A percentile compares a stretch with the other conserved stretches of the same genome.
Conservation (phyloP, 2,888 invertebrate species). For the Ophioninae sp. region DNA sequence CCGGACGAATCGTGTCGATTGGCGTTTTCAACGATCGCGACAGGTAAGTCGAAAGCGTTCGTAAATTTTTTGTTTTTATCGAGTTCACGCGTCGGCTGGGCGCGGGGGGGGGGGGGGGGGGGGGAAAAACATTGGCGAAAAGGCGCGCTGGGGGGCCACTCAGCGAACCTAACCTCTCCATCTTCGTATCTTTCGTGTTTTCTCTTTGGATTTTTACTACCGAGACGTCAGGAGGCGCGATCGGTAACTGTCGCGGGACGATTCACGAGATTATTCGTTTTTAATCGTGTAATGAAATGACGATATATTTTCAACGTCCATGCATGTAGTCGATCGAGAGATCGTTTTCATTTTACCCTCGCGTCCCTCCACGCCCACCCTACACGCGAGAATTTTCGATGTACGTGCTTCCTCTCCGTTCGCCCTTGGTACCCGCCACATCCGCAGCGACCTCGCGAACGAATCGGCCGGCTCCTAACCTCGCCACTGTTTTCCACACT, state of each 20-base stretch:
- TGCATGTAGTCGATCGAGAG: no score
- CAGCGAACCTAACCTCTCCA: background rate
- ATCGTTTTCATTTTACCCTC: no score
- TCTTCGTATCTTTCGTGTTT: background rate
- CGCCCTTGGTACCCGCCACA: constrained; percentile 37
- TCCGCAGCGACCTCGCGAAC: constrained; percentile 44
- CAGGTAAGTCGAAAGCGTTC: constrained; percentile 64
- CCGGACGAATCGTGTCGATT: constrained; percentile 65
- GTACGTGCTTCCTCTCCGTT: constrained; percentile 36
- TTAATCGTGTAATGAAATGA: background rate
- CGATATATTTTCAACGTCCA: constrained; percentile 29
- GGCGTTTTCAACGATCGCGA: constrained; percentile 64
- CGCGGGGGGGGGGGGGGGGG: background rate
- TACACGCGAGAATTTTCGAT: constrained; percentile 35
- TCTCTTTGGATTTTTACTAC: background rate
- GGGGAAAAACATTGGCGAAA: background rate
- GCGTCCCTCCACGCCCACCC: constrained; percentile 15
- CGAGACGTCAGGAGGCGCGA: background rate
- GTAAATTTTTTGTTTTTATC: no score
- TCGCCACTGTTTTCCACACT: constrained; percentile 46
- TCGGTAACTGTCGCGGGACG: background rate
- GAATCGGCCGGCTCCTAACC: constrained; percentile 55
- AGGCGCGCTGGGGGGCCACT: no score
- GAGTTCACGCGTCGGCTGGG: no score
- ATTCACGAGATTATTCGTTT: background rate